These are phyloP conservation scores for Ochotona curzoniae DNA, from an alignment of 2,113 vertebrate genomes.

Conservation along the genomic window DNA sequence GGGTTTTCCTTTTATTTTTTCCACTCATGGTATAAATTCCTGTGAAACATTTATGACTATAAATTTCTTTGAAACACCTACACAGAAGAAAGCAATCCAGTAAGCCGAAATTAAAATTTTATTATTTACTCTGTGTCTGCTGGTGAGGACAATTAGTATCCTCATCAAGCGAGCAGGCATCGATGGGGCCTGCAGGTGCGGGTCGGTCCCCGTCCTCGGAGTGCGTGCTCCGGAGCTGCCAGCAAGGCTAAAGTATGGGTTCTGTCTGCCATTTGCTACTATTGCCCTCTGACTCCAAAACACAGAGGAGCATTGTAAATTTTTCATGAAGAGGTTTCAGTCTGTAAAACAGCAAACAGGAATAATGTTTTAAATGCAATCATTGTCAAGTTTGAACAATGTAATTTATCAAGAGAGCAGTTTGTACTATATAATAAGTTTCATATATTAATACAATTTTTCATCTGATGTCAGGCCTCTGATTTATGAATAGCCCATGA, in stretches of 20 bases:
- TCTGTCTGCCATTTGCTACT: constrained; percentile 89
- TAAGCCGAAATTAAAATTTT: constrained; percentile 95
- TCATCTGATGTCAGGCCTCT: constrained; percentile 99
- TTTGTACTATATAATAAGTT: constrained; percentile 99
- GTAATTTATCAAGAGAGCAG: constrained; percentile 99
- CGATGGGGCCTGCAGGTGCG: constrained; percentile 84
- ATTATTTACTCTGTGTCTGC: constrained; percentile 95
- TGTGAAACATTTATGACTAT: constrained; percentile 89
- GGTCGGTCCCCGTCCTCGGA: constrained; percentile 76
- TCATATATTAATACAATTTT: constrained; percentile 99
- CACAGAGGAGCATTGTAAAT: constrained; percentile 96
- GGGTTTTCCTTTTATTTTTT: constrained; percentile 90
- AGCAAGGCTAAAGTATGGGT: constrained; percentile 88
- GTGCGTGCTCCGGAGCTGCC: constrained; percentile 86
- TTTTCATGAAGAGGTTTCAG: constrained; percentile 96
- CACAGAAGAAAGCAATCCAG: constrained; percentile 87
- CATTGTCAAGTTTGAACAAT: constrained; percentile 99
- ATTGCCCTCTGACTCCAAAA: constrained; percentile 93
- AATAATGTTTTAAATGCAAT: constrained; percentile 99
- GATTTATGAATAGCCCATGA: constrained; percentile 99
- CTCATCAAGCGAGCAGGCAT: constrained; percentile 89
- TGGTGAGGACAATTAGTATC: constrained; percentile 95
- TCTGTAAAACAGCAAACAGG: constrained; percentile 96
- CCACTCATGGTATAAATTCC: constrained; percentile 89
- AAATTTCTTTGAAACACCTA: constrained; percentile 92